These are phyloP conservation scores for Typhlichthys subterraneus DNA, from an alignment of 2,797 vertebrate species.

Conservation along the genomic window DNA sequence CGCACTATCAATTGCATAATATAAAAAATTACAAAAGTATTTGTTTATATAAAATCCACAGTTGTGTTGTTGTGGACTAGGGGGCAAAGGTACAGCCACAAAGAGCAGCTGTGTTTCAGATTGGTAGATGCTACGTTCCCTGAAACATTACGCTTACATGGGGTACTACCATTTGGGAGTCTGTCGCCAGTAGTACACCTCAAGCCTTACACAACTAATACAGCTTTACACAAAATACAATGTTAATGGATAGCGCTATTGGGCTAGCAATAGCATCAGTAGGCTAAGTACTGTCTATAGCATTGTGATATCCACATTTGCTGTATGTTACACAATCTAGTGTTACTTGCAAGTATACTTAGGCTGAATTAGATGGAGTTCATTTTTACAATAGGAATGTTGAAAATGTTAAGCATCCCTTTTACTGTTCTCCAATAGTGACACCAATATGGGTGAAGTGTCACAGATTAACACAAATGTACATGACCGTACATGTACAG, in stretches of 20 bases:
- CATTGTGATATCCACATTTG: conserved; percentile 30
- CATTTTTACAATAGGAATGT: neutral
- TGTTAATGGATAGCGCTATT: conserved; percentile 61
- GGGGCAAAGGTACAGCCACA: conserved; percentile 42
- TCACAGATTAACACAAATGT: conserved; percentile 37
- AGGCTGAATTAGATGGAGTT: too few species aligned
- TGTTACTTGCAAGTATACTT: too few species aligned
- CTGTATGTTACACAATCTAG: neutral
- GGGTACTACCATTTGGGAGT: conserved; percentile 11
- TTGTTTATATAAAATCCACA: conserved; percentile 54
- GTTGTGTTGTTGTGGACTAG: conserved; percentile 43
- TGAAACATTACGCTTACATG: conserved; percentile 45
- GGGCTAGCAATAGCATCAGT: conserved; percentile 52
- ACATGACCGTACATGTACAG: neutral
- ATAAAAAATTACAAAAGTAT: conserved; percentile 61
- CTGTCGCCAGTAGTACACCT: conserved; percentile 24
- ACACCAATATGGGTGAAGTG: conserved; percentile 52
- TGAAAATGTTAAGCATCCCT: conserved; percentile 10
- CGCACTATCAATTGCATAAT: conserved; percentile 56
- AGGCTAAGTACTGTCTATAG: conserved; percentile 29
- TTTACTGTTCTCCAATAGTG: conserved; percentile 28
- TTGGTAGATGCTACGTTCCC: conserved; percentile 72
- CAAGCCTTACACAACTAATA: neutral
- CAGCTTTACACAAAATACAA: conserved; percentile 32
- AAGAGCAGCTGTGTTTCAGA: conserved; percentile 58